These are phyloP conservation scores for Machaerirhynchus nigripectus DNA, from an alignment of 2,113 vertebrate genomes.

Conservation along the genomic window DNA sequence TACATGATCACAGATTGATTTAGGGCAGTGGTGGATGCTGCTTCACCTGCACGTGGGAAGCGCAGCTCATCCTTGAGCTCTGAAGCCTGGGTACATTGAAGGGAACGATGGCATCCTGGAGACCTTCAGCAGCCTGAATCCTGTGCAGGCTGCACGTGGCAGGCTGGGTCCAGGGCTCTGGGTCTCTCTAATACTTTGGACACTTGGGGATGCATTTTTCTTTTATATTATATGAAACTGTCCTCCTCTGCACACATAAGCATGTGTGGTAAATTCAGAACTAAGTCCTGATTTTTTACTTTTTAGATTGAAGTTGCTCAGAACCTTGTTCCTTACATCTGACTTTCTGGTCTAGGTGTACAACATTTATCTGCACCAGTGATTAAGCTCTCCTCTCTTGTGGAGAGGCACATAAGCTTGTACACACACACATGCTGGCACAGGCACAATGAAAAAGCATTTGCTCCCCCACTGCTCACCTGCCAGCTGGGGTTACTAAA, in stretches of 20 bases:
- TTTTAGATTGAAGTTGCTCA: background rate
- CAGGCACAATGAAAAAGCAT: conserved; percentile 31
- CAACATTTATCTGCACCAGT: background rate
- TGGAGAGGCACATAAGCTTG: background rate
- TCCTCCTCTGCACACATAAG: background rate
- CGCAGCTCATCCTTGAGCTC: background rate
- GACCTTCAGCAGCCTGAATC: background rate
- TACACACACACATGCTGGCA: conserved; percentile 52
- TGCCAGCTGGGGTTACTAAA: conserved; percentile 73
- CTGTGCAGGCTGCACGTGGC: background rate
- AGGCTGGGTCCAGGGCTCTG: background rate
- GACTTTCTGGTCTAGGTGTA: background rate
- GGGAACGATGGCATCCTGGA: background rate
- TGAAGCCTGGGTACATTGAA: rapidly evolving
- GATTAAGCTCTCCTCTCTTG: conserved; percentile 28
- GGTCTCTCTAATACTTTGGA: background rate
- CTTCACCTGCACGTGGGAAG: background rate
- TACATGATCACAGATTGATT: background rate
- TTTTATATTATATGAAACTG: background rate
- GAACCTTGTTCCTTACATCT: conserved; percentile 8
- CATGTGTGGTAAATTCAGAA: background rate
- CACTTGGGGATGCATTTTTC: background rate
- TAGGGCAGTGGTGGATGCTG: background rate
- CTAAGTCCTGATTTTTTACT: background rate
- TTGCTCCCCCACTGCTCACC: conserved; percentile 65